phyloP scores from a whole-genome alignment of 1,140 invertebrate genomes.

The Melitaea cinxia region DNA sequence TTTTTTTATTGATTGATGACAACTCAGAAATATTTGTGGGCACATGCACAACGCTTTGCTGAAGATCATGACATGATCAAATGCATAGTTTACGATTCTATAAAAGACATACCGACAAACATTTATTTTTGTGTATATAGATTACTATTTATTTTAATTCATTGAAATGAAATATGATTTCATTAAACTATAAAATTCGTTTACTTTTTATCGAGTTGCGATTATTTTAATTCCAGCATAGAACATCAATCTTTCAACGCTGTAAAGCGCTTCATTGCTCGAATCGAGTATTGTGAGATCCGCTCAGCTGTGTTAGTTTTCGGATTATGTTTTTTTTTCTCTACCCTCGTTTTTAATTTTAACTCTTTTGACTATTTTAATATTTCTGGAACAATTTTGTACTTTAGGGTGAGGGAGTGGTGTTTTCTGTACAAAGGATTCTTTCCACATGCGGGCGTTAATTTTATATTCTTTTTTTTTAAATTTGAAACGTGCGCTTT shows the following conservation, averaged over 20 bases:
- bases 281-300: slow-evolving; percentile 47
- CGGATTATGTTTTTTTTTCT: slow-evolving; percentile 70
- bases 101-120: too few relatives aligned
- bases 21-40: too few relatives aligned
- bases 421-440: slow-evolving; percentile 54
- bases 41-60: too few relatives aligned
- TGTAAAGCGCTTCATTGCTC: slow-evolving; percentile 4
- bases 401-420: slow-evolving; percentile 57
- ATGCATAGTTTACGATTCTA: too few relatives aligned
- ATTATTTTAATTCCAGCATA: neutral
- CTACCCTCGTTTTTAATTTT: slow-evolving; percentile 76
- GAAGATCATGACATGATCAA: too few relatives aligned
- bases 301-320: slow-evolving; percentile 78
- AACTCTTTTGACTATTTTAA: slow-evolving; percentile 81
- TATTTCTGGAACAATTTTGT: slow-evolving; percentile 78
- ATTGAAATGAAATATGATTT: too few relatives aligned
- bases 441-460: slow-evolving; percentile 48
- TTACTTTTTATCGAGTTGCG: too few relatives aligned
- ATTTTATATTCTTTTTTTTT: slow-evolving; percentile 53
- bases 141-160: too few relatives aligned
- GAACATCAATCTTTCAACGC: neutral
- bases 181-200: too few relatives aligned
- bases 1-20: too few relatives aligned
- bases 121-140: too few relatives aligned
- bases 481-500: slow-evolving; percentile 52